Evolutionary conservation across 2,888 invertebrate genomes (phyloP), one percentile per base, ranked within the genome.

Genomic region (Eupsilia transversa): DNA sequence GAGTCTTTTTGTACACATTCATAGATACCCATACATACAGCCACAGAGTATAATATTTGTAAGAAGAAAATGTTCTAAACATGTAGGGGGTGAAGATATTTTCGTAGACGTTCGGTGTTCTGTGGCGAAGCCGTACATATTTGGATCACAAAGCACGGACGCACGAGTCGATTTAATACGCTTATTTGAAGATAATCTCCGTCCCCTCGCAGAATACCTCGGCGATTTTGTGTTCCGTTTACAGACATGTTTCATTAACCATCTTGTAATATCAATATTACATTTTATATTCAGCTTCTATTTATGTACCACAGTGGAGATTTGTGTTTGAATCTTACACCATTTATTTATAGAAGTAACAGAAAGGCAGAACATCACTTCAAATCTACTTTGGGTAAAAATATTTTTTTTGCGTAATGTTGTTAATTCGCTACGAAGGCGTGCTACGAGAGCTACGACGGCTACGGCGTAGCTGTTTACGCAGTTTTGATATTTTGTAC

Each of bases 181-280:
- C 94, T 94, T 94, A 94, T 94, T 94, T 94, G 93, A 94, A 93
- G 94, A 92, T 94, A 92, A 94, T 94, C 94, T 90, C 82, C 84
- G 87, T 84, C 90, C 91, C 91, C 90, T 89, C 80, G 88, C 75
- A 78, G 90, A 88, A 91, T 91, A 89, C 90, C 89, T 89, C 86
- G 85, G 89, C 92, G 90, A 90, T 91, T 89, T 91, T 49, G 87
- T 80, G 67, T 76, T 78, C 82, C 82, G 84, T 82, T 82, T 81
- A 78, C 76, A 76, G 79, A 71, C 72, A 79, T 82, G 80, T 86
- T 81, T 83, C 78, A 85, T 85, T 87, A 86, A 70, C 70, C 74
- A 72, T 68, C 54, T 70, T 43, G 46, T 75, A 67, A 72, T 77
- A 76, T 57, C 27, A 69, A 41, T 59, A 56, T 54, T 60, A 33